phyloP scores from a whole-genome alignment of 2,113 vertebrate species.

The Salvelinus sp. region DNA sequence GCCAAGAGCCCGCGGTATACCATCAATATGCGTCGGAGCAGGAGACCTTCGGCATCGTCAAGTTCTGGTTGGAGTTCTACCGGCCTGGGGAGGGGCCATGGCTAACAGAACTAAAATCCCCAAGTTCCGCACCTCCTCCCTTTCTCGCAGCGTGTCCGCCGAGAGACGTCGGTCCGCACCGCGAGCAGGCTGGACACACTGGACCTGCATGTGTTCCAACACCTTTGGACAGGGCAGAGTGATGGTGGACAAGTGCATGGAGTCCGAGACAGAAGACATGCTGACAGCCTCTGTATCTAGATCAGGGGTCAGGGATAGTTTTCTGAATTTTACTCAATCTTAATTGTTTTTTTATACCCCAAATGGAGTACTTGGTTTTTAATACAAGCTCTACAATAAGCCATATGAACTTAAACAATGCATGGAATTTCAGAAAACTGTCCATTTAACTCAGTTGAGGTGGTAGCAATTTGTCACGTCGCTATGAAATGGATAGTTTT shows the following conservation, averaged over 20 bases:
- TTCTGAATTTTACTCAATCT: background rate
- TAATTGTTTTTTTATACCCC: no score
- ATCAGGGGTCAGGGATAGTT: constrained; percentile 52
- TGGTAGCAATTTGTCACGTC: no score
- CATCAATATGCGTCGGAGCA: constrained; percentile 23
- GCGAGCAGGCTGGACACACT: constrained; percentile 18
- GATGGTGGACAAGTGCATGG: constrained; percentile 43
- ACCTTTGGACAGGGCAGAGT: constrained; percentile 44
- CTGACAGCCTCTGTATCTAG: constrained; percentile 17
- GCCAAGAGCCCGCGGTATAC: constrained; percentile 5
- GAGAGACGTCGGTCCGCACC: background rate
- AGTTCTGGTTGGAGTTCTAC: constrained; percentile 49
- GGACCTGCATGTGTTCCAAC: constrained; percentile 63
- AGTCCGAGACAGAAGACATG: constrained; percentile 58
- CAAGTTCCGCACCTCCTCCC: background rate
- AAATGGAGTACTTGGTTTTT: no score
- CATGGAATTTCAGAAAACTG: no score
- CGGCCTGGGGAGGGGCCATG: constrained; percentile 48
- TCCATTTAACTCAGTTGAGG: no score
- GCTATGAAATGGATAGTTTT: background rate
- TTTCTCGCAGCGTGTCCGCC: background rate
- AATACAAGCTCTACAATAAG: no score
- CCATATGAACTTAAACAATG: no score
- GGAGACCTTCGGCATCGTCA: constrained; percentile 49
- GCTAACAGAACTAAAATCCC: background rate